Percentiles rank a stretch among this genome's conserved stretches.
These are phyloP conservation scores for Mythimna lalbum DNA, from an alignment of 2,888 invertebrate genomes.

Conservation along the genomic window DNA sequence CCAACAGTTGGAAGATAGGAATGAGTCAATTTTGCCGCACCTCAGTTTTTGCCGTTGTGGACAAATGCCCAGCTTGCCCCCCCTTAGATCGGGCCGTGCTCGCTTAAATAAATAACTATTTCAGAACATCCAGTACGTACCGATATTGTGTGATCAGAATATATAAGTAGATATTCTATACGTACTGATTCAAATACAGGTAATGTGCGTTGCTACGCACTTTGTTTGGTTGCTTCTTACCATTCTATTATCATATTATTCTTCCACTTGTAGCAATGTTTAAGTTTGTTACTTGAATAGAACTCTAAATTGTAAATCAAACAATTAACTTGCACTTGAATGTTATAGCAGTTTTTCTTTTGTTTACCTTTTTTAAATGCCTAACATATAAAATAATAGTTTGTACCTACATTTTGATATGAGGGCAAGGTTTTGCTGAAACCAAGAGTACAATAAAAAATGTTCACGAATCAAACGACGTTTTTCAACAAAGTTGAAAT, in stretches of 20 bases:
- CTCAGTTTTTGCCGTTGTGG: too few relatives aligned
- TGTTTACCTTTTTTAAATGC: too few relatives aligned
- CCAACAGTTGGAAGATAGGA: too few relatives aligned
- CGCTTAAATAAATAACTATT: too few relatives aligned
- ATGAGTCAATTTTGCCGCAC: too few relatives aligned
- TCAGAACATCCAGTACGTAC: background rate
- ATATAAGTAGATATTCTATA: background rate
- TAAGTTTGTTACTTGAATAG: constrained; percentile 8
- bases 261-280: constrained; percentile 12
- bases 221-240: too few relatives aligned
- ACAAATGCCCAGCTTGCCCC: too few relatives aligned
- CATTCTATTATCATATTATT: constrained; percentile 1
- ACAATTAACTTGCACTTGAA: background rate
- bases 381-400: too few relatives aligned
- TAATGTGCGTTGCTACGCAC: background rate
- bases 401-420: background rate
- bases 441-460: background rate
- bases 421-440: background rate
- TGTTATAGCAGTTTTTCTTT: background rate
- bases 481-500: too few relatives aligned
- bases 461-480: too few relatives aligned
- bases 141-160: background rate
- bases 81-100: too few relatives aligned
- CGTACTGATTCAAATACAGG: background rate
- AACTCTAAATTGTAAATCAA: background rate